Evolutionary conservation across 2,797 vertebrate genomes (phyloP).

Genomic region (Urocyon cinereoargenteus): DNA sequence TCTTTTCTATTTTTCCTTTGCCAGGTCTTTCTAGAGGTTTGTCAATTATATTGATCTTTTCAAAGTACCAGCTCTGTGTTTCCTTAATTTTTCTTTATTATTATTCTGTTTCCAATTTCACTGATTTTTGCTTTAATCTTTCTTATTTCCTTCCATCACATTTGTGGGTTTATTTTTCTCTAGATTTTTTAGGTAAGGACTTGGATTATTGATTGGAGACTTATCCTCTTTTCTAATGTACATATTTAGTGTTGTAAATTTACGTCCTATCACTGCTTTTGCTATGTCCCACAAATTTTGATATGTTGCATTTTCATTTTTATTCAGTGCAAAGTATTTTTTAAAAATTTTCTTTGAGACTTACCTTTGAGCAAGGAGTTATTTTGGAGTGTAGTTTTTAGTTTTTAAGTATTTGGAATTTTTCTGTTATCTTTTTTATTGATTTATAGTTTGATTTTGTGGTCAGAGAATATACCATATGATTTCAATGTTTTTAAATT

Average conservation of each 20-base stretch:
- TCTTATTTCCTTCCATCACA: not conserved
- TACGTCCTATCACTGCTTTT: not conserved
- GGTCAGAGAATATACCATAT: not conserved
- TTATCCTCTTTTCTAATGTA: not conserved
- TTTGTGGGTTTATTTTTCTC: not conserved
- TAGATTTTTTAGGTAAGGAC: not conserved
- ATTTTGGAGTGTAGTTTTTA: not conserved
- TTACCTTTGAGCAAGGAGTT: not conserved
- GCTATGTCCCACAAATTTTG: not conserved
- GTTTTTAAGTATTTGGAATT: not conserved
- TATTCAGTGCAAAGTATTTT: not conserved
- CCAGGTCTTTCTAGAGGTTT: not conserved
- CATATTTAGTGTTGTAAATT: not conserved
- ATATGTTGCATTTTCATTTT: not conserved
- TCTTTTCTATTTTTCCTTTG: not conserved
- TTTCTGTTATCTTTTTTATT: not conserved
- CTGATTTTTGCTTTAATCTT: not conserved
- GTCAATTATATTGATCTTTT: not conserved
- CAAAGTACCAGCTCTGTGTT: not conserved
- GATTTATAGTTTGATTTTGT: not conserved
- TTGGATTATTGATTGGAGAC: not conserved
- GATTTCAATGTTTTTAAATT: not conserved
- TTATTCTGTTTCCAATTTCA: not conserved
- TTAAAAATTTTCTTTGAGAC: not conserved
- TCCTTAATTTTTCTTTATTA: slow-evolving; percentile 1